phyloP scores from a whole-genome alignment of 1,140 invertebrate genomes.

The Drosophila saltans region DNA sequence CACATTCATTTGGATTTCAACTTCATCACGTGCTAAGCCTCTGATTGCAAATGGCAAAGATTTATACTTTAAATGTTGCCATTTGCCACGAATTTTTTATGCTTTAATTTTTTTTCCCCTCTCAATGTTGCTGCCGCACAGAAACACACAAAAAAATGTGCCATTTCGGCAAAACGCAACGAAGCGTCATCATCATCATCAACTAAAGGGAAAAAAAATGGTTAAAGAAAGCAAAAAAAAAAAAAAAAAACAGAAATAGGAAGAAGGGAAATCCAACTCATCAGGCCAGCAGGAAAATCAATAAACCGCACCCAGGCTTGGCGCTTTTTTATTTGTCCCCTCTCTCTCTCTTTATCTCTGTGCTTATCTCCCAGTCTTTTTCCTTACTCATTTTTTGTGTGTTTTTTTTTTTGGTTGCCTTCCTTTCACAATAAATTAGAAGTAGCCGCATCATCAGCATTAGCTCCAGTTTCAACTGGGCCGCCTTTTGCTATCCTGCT shows the following conservation, averaged over 20 bases:
- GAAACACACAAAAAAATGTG: constrained; percentile 42
- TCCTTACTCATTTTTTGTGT: constrained; percentile 2
- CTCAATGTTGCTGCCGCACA: too few relatives aligned
- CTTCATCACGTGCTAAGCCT: constrained; percentile 41
- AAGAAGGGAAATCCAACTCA: constrained; percentile 45
- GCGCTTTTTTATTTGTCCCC: constrained; percentile 19
- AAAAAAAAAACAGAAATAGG: constrained; percentile 10
- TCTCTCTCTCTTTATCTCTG: constrained; percentile 3
- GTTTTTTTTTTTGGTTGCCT: constrained; percentile 35
- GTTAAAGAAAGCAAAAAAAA: neutral
- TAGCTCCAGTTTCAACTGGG: constrained; percentile 32
- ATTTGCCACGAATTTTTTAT: constrained; percentile 20
- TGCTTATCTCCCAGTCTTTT: constrained; percentile 13
- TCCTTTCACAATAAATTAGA: constrained; percentile 36
- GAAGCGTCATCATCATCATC: constrained; percentile 44
- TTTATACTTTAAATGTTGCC: constrained; percentile 16
- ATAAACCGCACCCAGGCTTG: constrained; percentile 71
- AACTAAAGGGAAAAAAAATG: constrained; percentile 4
- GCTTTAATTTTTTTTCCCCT: constrained; percentile 22
- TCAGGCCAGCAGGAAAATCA: constrained; percentile 68
- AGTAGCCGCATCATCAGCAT: constrained; percentile 43
- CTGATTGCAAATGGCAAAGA: constrained; percentile 40
- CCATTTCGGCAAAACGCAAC: constrained; percentile 65
- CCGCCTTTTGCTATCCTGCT: constrained; percentile 7
- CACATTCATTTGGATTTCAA: constrained; percentile 5